Conservation (phyloP, 1,140 invertebrate genomes). For the Drosophila littoralis region DNA sequence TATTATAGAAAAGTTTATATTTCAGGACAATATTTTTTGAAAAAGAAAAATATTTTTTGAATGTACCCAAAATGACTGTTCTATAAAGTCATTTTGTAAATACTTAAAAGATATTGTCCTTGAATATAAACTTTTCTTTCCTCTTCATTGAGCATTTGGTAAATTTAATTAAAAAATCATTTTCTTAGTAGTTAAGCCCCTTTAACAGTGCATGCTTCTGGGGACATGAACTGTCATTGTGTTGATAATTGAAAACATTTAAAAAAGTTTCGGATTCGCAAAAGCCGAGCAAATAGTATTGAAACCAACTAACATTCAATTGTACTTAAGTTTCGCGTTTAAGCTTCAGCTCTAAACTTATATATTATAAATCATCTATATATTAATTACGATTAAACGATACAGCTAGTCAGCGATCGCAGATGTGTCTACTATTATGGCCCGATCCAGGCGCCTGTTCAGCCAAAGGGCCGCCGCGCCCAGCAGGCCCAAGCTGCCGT, state of each 20-base stretch:
- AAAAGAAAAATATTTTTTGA: too few relatives aligned
- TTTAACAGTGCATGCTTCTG: not conserved
- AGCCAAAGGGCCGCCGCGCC: slow-evolving; percentile 7
- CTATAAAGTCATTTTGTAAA: too few relatives aligned
- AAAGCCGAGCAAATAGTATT: slow-evolving; percentile 61
- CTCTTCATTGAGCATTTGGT: not conserved
- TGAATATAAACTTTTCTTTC: too few relatives aligned
- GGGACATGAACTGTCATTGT: not conserved
- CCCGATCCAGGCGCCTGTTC: not conserved
- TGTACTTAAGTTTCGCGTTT: slow-evolving; percentile 68
- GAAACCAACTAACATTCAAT: slow-evolving; percentile 70
- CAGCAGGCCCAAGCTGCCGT: slow-evolving; percentile 7
- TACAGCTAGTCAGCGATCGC: slow-evolving; percentile 68
- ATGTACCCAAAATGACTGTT: too few relatives aligned
- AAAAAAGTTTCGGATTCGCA: slow-evolving; percentile 9
- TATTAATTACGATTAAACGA: slow-evolving; percentile 64
- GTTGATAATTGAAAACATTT: not conserved
- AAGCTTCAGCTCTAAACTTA: slow-evolving; percentile 58
- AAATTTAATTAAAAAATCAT: slow-evolving; percentile 4
- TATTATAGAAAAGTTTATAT: too few relatives aligned
- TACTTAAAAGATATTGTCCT: too few relatives aligned
- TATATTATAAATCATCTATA: slow-evolving; percentile 31
- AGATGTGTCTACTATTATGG: slow-evolving; percentile 7
- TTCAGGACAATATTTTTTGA: not conserved
- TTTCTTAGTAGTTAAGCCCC: too few relatives aligned